Base-by-base conservation (phyloP, 2,797 vertebrate genomes). In the Heteromormyrus szaboi region DNA sequence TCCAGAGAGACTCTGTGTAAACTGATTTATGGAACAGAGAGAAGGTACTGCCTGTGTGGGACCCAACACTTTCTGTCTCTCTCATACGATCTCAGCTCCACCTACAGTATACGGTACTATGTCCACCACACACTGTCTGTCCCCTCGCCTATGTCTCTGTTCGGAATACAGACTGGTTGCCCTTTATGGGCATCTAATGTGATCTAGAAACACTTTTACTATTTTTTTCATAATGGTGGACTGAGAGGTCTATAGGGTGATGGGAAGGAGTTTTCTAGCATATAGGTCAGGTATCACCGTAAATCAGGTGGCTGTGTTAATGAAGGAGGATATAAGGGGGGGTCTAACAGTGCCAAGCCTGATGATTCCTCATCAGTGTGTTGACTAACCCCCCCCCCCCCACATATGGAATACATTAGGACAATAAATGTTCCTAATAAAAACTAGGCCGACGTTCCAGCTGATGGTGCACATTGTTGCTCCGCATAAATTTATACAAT, bases 341-440 rank as follows among this genome's bases (percentile, higher is more conserved):
- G 37, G 14, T 46, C 19, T 46, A 41, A 14, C 44, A 46, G 86
- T 76, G 59, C 88, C 85, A 85, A 81, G 59, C 76, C 41, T 54
- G 76, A 62, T 41, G 46, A 62, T 81, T 41, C 37, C 86, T n/a
- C 46, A 4, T 59, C 53, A 68, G 79, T 44, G 37, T 79, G 72
- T 37, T 79, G 33, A 79, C 37, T 19, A 79, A 44, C 29, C 37
- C 51, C 48, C 83, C 86, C 88, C 83, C 48, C 65, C 68, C 14
- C 90, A 88, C 88, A 89, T 89, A 86, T 90, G 90, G 90, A 90
- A 89, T 88, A 37, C 54, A 87, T 90, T 79, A 90, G 54, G 37
- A 17, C 81, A 48, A 25, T 72, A 22, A 53, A 51, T 90, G 72
- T 87, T 89, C 79, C 88, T 90, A 87, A 87, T 83, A 65, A 87